Base-by-base conservation (phyloP, 2,888 invertebrate species). In the Apomyelois bistriatella region DNA sequence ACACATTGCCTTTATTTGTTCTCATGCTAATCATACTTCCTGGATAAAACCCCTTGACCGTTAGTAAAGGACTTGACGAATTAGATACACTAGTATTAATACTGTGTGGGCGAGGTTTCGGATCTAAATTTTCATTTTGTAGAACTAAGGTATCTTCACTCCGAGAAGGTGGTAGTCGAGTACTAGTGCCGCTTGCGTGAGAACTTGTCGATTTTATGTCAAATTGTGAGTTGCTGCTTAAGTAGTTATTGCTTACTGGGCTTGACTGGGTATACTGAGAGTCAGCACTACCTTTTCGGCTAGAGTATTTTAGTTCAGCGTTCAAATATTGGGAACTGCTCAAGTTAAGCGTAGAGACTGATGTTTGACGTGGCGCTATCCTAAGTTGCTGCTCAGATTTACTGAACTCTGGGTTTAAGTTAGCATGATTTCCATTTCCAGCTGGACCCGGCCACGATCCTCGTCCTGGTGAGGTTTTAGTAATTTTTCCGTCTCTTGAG, bases 391-490 rank as follows among this genome's bases (percentile, higher is more conserved):
- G 96, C 67, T 96, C 96, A 28, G 96, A 96, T 75, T 96, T 96
- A 61, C 96, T 96, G 67, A 96, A 94, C 67, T 96, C 96, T 1
- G 93, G 92, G 53, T 92, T 92, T 48, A 93, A 72, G 64, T 89
- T 92, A 3, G 88, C 74, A 60, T 91, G 79, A 63, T 90, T 78
- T 41, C 92, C 81, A 47, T 91, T 90, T 0, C 92, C 92, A 41
- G 94, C 94, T 0, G 96, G 96, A 0, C 96, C 96, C 0, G 96
- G 96, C 96, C 96, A 97, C 2, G 96, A 96, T 0, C 96, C 96
- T 46, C 96, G 90, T 0, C 95, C 95, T 0, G 95, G 94, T 13
- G 94, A 94, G 1, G 94, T 94, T 79, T 95, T 96, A 0, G 93
- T 93, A 35, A 94, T 92, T 72, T 95, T 96, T 0, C 93, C 92